These are phyloP conservation scores for Trissolcus japonicus DNA, from an alignment of 2,888 invertebrate species.

Conservation along the genomic window DNA sequence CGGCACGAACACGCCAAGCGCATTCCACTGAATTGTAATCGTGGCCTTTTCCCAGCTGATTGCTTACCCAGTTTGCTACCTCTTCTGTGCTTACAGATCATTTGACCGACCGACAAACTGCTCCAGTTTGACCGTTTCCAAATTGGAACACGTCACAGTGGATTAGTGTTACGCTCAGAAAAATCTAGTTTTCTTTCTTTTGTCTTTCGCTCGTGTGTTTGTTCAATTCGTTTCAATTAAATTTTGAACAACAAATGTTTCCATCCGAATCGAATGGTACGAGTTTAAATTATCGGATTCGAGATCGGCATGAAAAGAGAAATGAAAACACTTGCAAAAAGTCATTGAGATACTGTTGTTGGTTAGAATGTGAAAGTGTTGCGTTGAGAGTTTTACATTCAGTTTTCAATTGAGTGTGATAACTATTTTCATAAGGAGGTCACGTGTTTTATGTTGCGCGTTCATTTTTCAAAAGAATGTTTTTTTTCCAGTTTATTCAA, in stretches of 20 bases:
- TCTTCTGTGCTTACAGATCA: constrained; percentile 39
- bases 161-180: constrained; percentile 46
- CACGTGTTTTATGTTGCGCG: constrained; percentile 8
- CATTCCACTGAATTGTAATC: constrained; percentile 72
- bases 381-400: constrained; percentile 19
- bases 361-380: constrained; percentile 33
- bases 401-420: constrained; percentile 16
- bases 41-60: constrained; percentile 66
- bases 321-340: constrained; percentile 6
- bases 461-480: no score
- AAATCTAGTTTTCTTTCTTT: constrained; percentile 8
- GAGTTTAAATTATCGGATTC: no score
- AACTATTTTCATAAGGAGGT: constrained; percentile 15
- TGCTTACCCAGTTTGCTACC: constrained; percentile 58
- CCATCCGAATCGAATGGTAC: no score
- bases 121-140: constrained; percentile 55
- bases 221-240: not conserved
- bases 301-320: constrained; percentile 2
- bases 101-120: constrained; percentile 50
- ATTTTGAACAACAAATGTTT: constrained; percentile 1
- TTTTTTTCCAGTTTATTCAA: no score
- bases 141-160: constrained; percentile 40
- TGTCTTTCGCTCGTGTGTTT: not conserved
- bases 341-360: constrained; percentile 1
- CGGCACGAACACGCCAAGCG: constrained; percentile 66